Percentiles rank a stretch among this genome's conserved stretches.
These are phyloP conservation scores for Pemphigus obesinymphae DNA, from an alignment of 1,140 invertebrate species.

Conservation along the genomic window DNA sequence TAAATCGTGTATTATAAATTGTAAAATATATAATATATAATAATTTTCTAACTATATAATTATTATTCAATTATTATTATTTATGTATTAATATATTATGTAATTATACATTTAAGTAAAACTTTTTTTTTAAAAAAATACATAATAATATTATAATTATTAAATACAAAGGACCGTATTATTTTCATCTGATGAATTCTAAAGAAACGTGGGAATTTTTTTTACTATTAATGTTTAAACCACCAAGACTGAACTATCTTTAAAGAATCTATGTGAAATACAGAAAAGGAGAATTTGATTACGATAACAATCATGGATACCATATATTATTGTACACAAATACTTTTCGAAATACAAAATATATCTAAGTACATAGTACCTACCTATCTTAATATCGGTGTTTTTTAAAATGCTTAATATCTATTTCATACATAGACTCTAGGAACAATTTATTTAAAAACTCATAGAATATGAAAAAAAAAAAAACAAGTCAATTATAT, in stretches of 20 bases:
- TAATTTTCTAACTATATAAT: background rate
- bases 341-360: conserved; percentile 8
- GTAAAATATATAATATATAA: too few relatives aligned
- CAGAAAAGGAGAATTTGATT: background rate
- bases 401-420: background rate
- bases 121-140: background rate
- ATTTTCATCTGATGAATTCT: background rate
- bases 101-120: background rate
- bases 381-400: background rate
- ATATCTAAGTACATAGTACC: background rate
- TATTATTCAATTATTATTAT: background rate
- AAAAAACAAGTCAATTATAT: background rate
- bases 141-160: background rate
- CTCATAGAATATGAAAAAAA: background rate
- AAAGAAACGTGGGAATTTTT: conserved; percentile 18
- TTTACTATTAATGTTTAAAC: background rate
- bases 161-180: background rate
- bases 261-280: background rate
- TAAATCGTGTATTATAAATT: background rate
- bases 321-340: background rate
- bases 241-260: background rate
- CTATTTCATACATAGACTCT: background rate
- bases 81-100: background rate
- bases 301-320: conserved; percentile 7
- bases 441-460: background rate